Percentiles rank a stretch among this genome's conserved stretches.
phyloP scores from a whole-genome alignment of 2,797 vertebrate genomes.

The Chaetodon trifasciatus region DNA sequence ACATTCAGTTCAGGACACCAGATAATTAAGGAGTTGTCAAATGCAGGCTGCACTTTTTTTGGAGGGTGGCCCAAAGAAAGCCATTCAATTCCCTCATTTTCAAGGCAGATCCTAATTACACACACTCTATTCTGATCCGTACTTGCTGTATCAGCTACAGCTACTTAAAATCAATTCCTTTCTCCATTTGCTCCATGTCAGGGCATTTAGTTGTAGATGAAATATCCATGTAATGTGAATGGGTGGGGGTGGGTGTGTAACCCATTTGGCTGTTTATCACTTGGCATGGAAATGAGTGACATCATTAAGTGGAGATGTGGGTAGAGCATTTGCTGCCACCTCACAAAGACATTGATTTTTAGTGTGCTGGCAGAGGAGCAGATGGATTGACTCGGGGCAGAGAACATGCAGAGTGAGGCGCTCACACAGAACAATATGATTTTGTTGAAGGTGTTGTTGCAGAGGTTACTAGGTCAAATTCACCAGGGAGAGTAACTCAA shows the following conservation, averaged over 20 bases:
- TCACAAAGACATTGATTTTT: slow-evolving; percentile 17
- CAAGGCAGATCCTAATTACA: slow-evolving; percentile 64
- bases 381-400: not conserved
- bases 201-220: slow-evolving; percentile 59
- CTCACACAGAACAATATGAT: not conserved
- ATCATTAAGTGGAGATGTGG: slow-evolving; percentile 34
- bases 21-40: slow-evolving; percentile 55
- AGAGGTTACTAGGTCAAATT: slow-evolving; percentile 6
- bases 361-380: slow-evolving; percentile 17
- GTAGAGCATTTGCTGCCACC: not conserved
- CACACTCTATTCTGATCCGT: slow-evolving; percentile 52
- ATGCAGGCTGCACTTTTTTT: slow-evolving; percentile 21
- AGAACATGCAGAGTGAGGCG: not conserved
- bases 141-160: slow-evolving; percentile 53
- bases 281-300: slow-evolving; percentile 52
- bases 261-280: slow-evolving; percentile 57
- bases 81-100: slow-evolving; percentile 62
- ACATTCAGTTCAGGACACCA: slow-evolving; percentile 42
- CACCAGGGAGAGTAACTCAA: slow-evolving; percentile 5
- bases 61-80: slow-evolving; percentile 43
- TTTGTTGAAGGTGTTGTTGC: slow-evolving; percentile 14
- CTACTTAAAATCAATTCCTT: slow-evolving; percentile 76
- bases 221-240: slow-evolving; percentile 63
- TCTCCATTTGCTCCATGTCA: slow-evolving; percentile 66
- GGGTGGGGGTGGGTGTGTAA: slow-evolving; percentile 34